Conservation (phyloP, 2,888 invertebrate genomes). For the Tortricodes alternella region DNA sequence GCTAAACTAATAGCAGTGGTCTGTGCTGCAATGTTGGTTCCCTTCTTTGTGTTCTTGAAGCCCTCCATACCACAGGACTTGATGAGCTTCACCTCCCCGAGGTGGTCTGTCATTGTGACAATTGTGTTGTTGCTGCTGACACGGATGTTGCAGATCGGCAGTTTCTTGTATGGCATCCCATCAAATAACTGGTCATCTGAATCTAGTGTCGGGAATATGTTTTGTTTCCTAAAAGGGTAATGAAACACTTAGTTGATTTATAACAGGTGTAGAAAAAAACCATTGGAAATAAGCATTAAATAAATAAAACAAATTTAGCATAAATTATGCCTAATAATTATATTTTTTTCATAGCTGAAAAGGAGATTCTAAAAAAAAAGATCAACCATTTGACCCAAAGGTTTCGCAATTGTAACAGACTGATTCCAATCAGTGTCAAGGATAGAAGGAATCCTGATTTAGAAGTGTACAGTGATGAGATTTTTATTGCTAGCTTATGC, state of each 20-base stretch:
- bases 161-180: slow-evolving; percentile 88
- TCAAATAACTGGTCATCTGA: slow-evolving; percentile 88
- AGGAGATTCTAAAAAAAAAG: too few species aligned
- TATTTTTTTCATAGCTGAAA: too few species aligned
- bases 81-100: slow-evolving; percentile 85
- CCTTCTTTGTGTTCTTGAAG: slow-evolving; percentile 96
- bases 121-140: slow-evolving; percentile 95
- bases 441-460: too few species aligned
- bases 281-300: too few species aligned
- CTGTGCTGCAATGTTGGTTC: slow-evolving; percentile 98
- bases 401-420: too few species aligned
- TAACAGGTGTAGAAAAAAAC: too few species aligned
- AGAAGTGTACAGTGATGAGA: too few species aligned
- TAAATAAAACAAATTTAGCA: too few species aligned
- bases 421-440: too few species aligned
- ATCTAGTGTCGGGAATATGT: slow-evolving; percentile 88
- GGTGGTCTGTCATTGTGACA: slow-evolving; percentile 87
- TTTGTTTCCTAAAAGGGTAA: slow-evolving; percentile 81
- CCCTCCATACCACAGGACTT: slow-evolving; percentile 95
- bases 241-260: neutral
- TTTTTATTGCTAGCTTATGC: too few species aligned
- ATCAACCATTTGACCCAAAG: too few species aligned
- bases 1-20: slow-evolving; percentile 93
- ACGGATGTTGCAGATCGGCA: slow-evolving; percentile 92
- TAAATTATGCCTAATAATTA: too few species aligned